Evolutionary conservation across 2,113 vertebrate species (phyloP).

Genomic region (Halichoerus grypus): DNA sequence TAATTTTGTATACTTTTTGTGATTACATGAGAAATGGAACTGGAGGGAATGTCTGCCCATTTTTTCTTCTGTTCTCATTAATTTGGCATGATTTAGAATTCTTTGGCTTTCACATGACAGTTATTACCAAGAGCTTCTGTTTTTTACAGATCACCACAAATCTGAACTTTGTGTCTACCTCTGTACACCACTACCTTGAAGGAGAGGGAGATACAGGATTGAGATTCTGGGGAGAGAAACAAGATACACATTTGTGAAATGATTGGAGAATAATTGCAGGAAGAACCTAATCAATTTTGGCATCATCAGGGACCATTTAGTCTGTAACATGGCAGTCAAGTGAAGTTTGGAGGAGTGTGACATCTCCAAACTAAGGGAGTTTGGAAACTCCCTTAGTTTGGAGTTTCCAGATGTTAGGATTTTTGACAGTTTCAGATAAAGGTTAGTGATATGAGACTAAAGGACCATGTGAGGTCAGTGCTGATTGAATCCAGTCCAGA

Average conservation of each 20-base stretch:
- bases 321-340: background rate
- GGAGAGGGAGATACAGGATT: background rate
- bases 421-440: background rate
- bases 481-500: background rate
- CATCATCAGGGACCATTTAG: background rate
- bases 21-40: background rate
- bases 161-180: background rate
- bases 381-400: too few species aligned
- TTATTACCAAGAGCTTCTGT: slow-evolving; percentile 7
- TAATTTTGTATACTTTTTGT: background rate
- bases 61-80: background rate
- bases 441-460: background rate
- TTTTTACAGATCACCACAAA: slow-evolving; percentile 1
- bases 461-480: background rate
- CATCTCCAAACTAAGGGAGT: background rate
- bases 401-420: background rate
- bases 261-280: background rate
- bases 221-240: background rate
- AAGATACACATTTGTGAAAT: background rate
- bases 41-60: background rate
- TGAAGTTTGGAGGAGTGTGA: background rate
- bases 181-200: background rate
- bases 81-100: background rate
- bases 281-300: background rate
- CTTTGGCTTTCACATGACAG: background rate